Evolutionary conservation across 2,888 invertebrate genomes (phyloP), one percentile per base, ranked within the genome.

Genomic region (Nomada goodeniana): DNA sequence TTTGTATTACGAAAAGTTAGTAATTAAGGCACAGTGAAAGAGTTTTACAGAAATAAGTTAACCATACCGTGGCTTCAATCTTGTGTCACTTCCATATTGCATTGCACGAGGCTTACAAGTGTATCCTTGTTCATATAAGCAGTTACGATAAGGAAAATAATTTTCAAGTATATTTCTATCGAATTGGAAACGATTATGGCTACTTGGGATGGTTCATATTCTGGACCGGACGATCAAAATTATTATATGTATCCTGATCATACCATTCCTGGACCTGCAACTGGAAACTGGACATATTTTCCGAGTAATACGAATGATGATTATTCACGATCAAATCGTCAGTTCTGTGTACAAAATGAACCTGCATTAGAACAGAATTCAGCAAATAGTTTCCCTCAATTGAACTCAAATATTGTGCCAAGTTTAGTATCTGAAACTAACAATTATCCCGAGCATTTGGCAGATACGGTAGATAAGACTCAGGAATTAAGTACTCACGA

Each of bases 171-270:
- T 5, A 61, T 3, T 15, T 47, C 47, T 47, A 36, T 36, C 47
- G 47, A 47, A 47, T 47, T 15, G 47, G 47, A 47, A 13, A 11
- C 13, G 47, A 71, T 73, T 65, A 93, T 93, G 93, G 93, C 93
- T 75, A 92, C 92, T 69, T 93, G 93, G 93, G 91, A 93, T 77
- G 93, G 93, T 47, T 93, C 93, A 2, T 92, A 91, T 73, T 88
- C 88, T 44, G 91, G 87, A 20, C 86, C 90, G 52, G 92, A 91
- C n/a, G 93, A 92, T 71, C 86, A 91, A 44, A 91, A 88, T 73
- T 91, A 88, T 78, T 91, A 90, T 69, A 71, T 87, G 2, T 89
- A 89, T 55, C 76, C 90, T 4, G 86, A 90, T 55, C 86, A 88
- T 36, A 87, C 86, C 29, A 71, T 84, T 42, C 53, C 85, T 11